Percentiles rank a stretch among this genome's conserved stretches.
Evolutionary conservation across 2,888 invertebrate genomes (phyloP).

Genomic region (Pedicia rivosa): DNA sequence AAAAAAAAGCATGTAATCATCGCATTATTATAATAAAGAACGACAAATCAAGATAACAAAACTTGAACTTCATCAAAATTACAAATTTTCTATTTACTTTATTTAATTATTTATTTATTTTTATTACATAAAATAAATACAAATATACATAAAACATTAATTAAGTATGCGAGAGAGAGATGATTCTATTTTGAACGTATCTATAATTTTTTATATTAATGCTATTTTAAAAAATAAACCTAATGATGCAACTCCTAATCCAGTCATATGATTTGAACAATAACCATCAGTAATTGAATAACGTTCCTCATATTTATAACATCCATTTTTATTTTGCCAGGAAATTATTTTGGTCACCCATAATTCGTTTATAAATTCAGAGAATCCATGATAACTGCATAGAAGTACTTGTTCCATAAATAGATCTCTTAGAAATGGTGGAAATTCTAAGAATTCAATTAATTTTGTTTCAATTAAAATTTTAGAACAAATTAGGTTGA

Average conservation of each 20-base stretch:
- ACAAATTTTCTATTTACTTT: no score
- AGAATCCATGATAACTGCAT: conserved; percentile 4
- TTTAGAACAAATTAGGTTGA: neutral
- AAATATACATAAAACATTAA: no score
- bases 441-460: neutral
- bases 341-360: neutral
- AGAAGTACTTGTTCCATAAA: conserved; percentile 4
- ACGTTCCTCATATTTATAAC: neutral
- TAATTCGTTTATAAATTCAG: conserved; percentile 2
- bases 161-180: no score
- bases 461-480: neutral
- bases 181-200: no score
- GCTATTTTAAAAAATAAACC: conserved; percentile 1
- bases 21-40: neutral
- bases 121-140: no score
- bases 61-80: no score
- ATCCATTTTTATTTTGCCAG: conserved; percentile 1
- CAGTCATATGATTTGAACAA: conserved; percentile 2
- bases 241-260: neutral
- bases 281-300: neutral
- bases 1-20: neutral
- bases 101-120: no score
- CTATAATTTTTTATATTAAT: no score
- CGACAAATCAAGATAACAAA: no score
- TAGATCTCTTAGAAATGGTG: neutral